A percentile compares a stretch with the other conserved stretches of the same genome.
Conservation (phyloP, 2,888 invertebrate genomes). For the Drosophila anomalipes region DNA sequence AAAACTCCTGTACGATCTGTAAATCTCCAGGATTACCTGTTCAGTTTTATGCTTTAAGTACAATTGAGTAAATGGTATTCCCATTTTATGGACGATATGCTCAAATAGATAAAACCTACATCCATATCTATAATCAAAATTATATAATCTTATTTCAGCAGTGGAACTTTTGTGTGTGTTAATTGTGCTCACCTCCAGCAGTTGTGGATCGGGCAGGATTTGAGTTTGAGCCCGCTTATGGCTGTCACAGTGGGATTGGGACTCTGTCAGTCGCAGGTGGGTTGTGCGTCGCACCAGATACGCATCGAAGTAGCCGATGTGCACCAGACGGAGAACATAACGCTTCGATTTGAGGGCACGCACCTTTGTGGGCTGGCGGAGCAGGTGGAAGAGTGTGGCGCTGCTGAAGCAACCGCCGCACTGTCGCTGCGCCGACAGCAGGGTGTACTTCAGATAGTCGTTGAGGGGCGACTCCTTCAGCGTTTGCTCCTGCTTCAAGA, state of each 20-base stretch:
- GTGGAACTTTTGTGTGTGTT: neutral
- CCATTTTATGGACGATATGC: neutral
- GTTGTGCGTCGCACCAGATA: slow-evolving; percentile 90
- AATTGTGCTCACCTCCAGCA: slow-evolving; percentile 87
- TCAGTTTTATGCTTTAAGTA: neutral
- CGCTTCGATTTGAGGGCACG: slow-evolving; percentile 86
- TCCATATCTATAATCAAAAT: neutral
- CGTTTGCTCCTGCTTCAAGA: slow-evolving; percentile 92
- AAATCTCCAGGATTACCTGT: neutral
- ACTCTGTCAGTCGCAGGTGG: slow-evolving; percentile 87
- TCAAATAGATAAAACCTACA: neutral
- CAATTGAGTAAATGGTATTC: neutral
- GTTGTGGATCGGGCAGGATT: slow-evolving; percentile 89
- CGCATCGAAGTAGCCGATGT: slow-evolving; percentile 91
- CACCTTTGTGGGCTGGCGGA: slow-evolving; percentile 86
- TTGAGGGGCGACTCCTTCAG: slow-evolving; percentile 87
- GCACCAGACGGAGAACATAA: slow-evolving; percentile 90
- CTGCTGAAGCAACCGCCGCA: slow-evolving; percentile 87
- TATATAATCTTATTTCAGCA: neutral
- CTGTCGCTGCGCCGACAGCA: slow-evolving; percentile 92
- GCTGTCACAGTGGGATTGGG: slow-evolving; percentile 10
- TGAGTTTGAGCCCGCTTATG: slow-evolving; percentile 17
- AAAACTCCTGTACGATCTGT: neutral
- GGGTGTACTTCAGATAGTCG: slow-evolving; percentile 94
- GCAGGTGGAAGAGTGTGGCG: slow-evolving; percentile 86